Evolutionary conservation across 2,888 invertebrate species (phyloP).

Genomic region (Drosophila mimica): DNA sequence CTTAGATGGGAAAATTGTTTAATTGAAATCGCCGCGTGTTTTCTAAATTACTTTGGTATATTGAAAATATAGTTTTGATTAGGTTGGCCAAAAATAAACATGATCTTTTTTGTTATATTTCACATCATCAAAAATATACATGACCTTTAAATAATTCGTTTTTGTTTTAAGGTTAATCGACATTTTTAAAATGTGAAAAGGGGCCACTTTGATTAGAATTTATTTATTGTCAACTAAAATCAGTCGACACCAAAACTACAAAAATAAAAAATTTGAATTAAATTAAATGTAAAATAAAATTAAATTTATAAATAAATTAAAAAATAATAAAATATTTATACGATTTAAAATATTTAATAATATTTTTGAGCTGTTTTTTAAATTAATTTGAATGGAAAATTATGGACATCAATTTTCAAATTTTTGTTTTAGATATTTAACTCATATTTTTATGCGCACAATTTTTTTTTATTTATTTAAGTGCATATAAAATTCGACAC

Average conservation of each 20-base stretch:
- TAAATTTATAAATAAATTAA: too few relatives aligned
- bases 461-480: neutral
- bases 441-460: neutral
- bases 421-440: neutral
- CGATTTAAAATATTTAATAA: neutral
- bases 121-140: neutral
- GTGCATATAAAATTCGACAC: conserved; percentile 1
- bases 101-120: neutral
- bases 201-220: too few relatives aligned
- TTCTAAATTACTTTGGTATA: neutral
- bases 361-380: too few relatives aligned
- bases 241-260: too few relatives aligned
- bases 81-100: neutral
- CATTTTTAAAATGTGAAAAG: neutral
- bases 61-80: neutral
- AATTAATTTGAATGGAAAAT: neutral
- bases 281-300: too few relatives aligned
- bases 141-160: neutral
- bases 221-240: too few relatives aligned
- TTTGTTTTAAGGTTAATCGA: neutral
- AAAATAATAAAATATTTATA: too few relatives aligned
- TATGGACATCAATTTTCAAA: neutral
- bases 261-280: too few relatives aligned
- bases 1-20: neutral
- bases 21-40: neutral